A percentile compares a stretch with the other conserved stretches of the same genome.
Evolutionary conservation across 2,113 vertebrate genomes (phyloP).

Genomic region (Rhinogobius similis): DNA sequence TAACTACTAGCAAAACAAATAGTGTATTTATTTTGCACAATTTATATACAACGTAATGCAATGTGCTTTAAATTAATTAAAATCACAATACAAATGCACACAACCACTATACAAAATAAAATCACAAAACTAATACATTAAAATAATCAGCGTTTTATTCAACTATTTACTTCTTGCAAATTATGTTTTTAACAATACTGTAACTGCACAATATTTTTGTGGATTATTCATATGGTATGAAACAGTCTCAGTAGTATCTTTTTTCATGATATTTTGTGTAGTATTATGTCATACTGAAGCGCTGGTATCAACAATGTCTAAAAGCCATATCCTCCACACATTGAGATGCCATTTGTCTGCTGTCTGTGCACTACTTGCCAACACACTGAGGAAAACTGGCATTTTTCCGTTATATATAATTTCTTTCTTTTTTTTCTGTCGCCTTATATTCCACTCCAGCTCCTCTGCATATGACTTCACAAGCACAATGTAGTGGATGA

Average conservation of each 20-base stretch:
- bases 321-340: slow-evolving; percentile 42
- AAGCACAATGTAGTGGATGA: slow-evolving; percentile 53
- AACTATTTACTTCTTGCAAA: neutral
- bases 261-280: neutral
- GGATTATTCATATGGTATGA: neutral
- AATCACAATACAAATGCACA: no score
- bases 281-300: neutral
- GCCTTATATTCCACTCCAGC: slow-evolving; percentile 32
- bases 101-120: no score
- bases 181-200: neutral
- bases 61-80: no score
- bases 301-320: slow-evolving; percentile 1
- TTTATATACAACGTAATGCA: no score
- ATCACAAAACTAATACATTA: no score
- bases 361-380: slow-evolving; percentile 48
- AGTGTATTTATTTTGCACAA: no score
- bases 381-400: slow-evolving; percentile 29
- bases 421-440: slow-evolving; percentile 30
- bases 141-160: neutral
- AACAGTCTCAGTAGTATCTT: neutral
- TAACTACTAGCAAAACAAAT: no score
- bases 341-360: slow-evolving; percentile 51
- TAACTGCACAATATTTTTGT: neutral
- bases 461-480: slow-evolving; percentile 56
- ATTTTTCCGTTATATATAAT: slow-evolving; percentile 30